phyloP scores from a whole-genome alignment of 1,140 invertebrate species.

The Rhagoletis pomonella region DNA sequence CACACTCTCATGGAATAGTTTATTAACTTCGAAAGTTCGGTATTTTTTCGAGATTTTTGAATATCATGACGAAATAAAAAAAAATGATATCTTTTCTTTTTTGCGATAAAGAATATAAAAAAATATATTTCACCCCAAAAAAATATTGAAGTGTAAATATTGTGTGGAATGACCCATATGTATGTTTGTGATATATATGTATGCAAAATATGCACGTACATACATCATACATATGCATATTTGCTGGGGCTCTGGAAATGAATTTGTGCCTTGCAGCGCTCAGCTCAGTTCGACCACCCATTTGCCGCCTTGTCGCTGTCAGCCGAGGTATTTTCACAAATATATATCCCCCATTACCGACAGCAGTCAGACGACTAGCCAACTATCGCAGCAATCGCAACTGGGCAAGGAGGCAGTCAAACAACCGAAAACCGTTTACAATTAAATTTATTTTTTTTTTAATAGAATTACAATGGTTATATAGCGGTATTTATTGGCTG shows the following conservation, averaged over 20 bases:
- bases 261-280: background rate
- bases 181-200: too few relatives aligned
- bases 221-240: background rate
- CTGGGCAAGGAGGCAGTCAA: constrained; percentile 29
- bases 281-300: background rate
- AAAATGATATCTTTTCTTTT: too few relatives aligned
- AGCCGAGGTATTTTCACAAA: constrained; percentile 11
- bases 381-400: background rate
- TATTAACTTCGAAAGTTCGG: too few relatives aligned
- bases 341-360: background rate
- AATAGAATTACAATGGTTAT: constrained; percentile 42
- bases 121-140: too few relatives aligned
- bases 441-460: constrained; percentile 38
- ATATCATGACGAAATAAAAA: too few relatives aligned
- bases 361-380: background rate
- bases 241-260: background rate
- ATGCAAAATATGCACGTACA: too few relatives aligned
- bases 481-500: constrained; percentile 26
- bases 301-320: background rate
- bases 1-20: too few relatives aligned
- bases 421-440: constrained; percentile 38
- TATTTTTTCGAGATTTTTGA: too few relatives aligned
- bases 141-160: too few relatives aligned
- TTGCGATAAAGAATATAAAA: too few relatives aligned
- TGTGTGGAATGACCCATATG: too few relatives aligned